Evolutionary conservation across 2,888 invertebrate genomes (phyloP).

Genomic region (Drosophila maculinotata): DNA sequence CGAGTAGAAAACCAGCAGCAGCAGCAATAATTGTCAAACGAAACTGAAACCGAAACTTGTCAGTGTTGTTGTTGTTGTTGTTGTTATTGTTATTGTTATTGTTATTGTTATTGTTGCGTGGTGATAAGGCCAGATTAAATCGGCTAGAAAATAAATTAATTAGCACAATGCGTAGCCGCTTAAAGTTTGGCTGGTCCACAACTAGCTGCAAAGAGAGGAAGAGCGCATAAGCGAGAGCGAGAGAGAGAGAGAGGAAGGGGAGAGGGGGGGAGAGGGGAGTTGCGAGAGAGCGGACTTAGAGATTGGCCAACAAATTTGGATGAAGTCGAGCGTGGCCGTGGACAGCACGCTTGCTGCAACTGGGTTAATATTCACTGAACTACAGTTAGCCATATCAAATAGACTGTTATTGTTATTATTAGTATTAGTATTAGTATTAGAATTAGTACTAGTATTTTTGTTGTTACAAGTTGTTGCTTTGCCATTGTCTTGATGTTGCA

Average conservation of each 20-base stretch:
- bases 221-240: constrained; percentile 1
- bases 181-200: constrained; percentile 13
- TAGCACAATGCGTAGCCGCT: constrained; percentile 40
- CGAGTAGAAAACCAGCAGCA: constrained; percentile 3
- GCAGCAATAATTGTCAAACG: constrained; percentile 35
- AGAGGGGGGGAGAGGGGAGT: too few species aligned
- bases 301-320: constrained; percentile 51
- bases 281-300: neutral
- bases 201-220: neutral
- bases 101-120: constrained; percentile 10
- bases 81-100: constrained; percentile 4
- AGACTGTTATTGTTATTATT: constrained; percentile 20
- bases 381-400: constrained; percentile 16
- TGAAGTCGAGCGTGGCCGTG: constrained; percentile 67
- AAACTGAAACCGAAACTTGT: constrained; percentile 39
- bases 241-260: neutral
- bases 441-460: constrained; percentile 8
- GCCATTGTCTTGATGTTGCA: constrained; percentile 13
- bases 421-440: neutral
- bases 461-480: neutral
- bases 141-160: constrained; percentile 56
- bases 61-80: neutral
- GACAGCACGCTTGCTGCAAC: constrained; percentile 64
- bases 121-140: constrained; percentile 60
- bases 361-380: constrained; percentile 60